These are phyloP conservation scores for Streblospio benedicti DNA, from an alignment of 1,140 invertebrate genomes.

Conservation along the genomic window DNA sequence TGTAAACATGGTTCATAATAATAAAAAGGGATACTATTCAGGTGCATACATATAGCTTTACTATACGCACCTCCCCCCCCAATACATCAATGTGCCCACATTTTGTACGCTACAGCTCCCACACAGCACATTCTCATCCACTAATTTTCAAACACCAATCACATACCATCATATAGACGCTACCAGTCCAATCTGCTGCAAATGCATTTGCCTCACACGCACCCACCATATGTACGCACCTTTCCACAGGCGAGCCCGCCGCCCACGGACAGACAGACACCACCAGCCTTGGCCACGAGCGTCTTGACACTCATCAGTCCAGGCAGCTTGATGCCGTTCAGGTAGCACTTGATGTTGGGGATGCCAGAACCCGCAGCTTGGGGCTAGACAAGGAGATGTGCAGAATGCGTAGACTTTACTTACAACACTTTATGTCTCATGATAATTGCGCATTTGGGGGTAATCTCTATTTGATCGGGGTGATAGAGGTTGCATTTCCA, in stretches of 20 bases:
- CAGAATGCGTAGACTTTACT: too few relatives aligned
- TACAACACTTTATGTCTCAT: not conserved
- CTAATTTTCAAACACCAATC: not conserved
- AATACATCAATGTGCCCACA: not conserved
- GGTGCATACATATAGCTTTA: not conserved
- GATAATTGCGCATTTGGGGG: not conserved
- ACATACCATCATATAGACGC: too few relatives aligned
- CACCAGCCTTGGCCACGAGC: slow-evolving; percentile 80
- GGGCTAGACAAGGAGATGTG: slow-evolving; percentile 55
- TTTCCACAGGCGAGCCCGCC: slow-evolving; percentile 94
- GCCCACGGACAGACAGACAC: slow-evolving; percentile 85
- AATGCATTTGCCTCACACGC: too few relatives aligned
- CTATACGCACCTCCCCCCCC: not conserved
- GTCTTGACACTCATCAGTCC: slow-evolving; percentile 70
- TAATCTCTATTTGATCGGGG: not conserved
- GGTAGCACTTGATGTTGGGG: slow-evolving; percentile 95
- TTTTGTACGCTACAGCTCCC: not conserved
- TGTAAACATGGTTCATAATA: too few relatives aligned
- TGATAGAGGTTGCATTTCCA: not conserved
- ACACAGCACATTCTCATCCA: not conserved
- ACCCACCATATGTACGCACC: slow-evolving; percentile 48
- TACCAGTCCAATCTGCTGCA: too few relatives aligned
- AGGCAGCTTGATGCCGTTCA: slow-evolving; percentile 85
- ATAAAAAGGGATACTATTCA: too few relatives aligned
- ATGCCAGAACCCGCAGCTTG: slow-evolving; percentile 93